Evolutionary conservation across 1,140 invertebrate species (phyloP), one percentile per base, ranked within the genome.

Genomic region (Pristionchus pacificus): DNA sequence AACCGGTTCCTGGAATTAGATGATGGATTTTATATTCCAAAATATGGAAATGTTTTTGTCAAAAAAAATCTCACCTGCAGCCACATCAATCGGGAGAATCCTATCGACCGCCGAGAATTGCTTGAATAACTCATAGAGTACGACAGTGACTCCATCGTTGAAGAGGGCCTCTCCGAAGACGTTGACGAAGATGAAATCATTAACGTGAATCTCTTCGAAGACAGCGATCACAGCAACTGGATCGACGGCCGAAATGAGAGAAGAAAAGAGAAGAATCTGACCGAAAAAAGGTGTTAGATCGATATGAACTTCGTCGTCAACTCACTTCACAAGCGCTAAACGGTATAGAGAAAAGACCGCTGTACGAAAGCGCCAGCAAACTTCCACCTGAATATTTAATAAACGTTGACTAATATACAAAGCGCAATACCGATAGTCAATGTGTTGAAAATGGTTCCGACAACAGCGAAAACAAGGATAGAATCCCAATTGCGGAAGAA

Each of bases 181-280:
- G 60, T 98, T 92, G 83, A 98, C 97, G 85, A 98, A 97, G 60
- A 98, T 88, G 74, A 97, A 91, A 87, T 98, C 94, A 85, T 98
- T 95, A 75, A 98, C 95, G 81, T 79, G 66, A 63, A 79, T 95
- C 85, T 98, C 96, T 85, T 98, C 95, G 85, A 98, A 98, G 27
- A 98, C 93, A 31, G 95, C 95, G 32, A 98, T 85, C 13, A 88
- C 95, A 14, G 95, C 95, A 0, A 98, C 95, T 15, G 95, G 95
- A 87, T 98, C 95, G 28, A 98, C 95, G 15, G 95, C 95, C n/a
- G 94, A 95, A 80, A 98, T 96, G n/a, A 97, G 88, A 27, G 94
- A 91, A 68, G 91, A 90, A 84, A 97, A 98, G 3, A 97, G 88
- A 75, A 97, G 89, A 87, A 92, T 92, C 79, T n/a, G n/a, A n/a